Base-by-base conservation (phyloP, 2,888 invertebrate species). In the Drosophila formosana region DNA sequence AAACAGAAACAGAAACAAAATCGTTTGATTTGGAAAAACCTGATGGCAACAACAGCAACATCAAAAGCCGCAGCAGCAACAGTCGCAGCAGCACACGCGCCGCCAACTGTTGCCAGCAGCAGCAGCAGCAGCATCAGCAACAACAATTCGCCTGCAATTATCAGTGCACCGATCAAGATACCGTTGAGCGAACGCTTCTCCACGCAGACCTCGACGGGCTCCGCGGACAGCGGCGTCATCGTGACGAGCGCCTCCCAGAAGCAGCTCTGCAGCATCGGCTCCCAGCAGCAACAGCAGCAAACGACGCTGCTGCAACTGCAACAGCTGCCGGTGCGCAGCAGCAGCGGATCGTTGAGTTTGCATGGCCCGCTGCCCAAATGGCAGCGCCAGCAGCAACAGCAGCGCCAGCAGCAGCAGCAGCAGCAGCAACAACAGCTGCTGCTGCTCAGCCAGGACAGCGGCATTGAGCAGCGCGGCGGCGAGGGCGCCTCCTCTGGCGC, bases 381-480 rank as follows among this genome's bases (percentile, higher is more conserved):
- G 68, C 87, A 89, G 5, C 72, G 41, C 1, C 66, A 66, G 13
- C 64, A 57, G 23, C 60, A 87, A 28, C 72, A 68, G 28, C 62
- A 71, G 3, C 67, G 55, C 6, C 61, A 61, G 11, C 67, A 63
- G 9, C 63, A 71, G 3, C 67, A 58, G 8, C 61, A 61, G 11
- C 67, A 63, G 9, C 63, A 69, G 25, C 62, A 69, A 9, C 58
- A 72, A 32, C 62, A 66, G 39, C 68, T 64, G 46, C 60, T 92
- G 52, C 67, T 82, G 9, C 82, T 92, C 60, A 92, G 92, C 23
- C 91, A 91, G 66, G 92, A 92, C 72, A 92, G 92, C 58, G 92
- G 92, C 73, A 92, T 92, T 41, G 92, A 92, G 57, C 88, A 83
- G 56, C 89, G 89, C 60, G 86, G 72, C 47, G 65, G 62, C 25